Evolutionary conservation across 2,888 invertebrate species (phyloP), one percentile per base, ranked within the genome.

Genomic region (Yponomeuta plumbellus): DNA sequence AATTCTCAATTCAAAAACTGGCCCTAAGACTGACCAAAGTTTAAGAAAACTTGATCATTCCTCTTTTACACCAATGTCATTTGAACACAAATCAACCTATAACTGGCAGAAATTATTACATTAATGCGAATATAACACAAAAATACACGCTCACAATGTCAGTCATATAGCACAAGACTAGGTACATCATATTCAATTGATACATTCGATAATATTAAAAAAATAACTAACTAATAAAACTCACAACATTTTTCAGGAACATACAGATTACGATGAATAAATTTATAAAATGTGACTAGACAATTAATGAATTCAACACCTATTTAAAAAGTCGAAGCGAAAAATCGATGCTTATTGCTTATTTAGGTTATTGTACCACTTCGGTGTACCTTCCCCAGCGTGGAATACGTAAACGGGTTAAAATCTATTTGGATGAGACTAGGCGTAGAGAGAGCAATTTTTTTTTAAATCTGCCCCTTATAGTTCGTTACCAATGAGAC

Each of bases 331-430:
- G 80, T 83, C 70, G 77, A 80, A 82, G 79, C 75, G 73, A 82
- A 77, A 76, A 75, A 76, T 82, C 78, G 79, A 80, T 81, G 80
- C 77, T 79, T 84, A 84, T 81, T 83, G 81, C 80, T 82, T 79
- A 75, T 72, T 75, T 67, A 74, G 76, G 76, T 77, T 77, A 69
- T 75, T 77, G 77, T 59, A 20, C 13, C 21, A 66, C n/a, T 63
- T 52, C 58, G 52, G 44, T 13, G 44, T 52, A 52, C 44, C 1
- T 3, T 3, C 44, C 17, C 4, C 17, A 13, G 44, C 17, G 17
- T 52, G 44, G 44, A 13, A 52, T 52, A 52, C 44, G 44, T 17
- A 52, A 52, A 52, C 17, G 17, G 44, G 44, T 17, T 52, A 52
- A 52, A 52, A 34, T 34, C 34, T 34, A 10, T 34, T 34, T 10